These are phyloP conservation scores for Holcopasites calliopsidis DNA, from an alignment of 1,140 invertebrate genomes.

Conservation along the genomic window DNA sequence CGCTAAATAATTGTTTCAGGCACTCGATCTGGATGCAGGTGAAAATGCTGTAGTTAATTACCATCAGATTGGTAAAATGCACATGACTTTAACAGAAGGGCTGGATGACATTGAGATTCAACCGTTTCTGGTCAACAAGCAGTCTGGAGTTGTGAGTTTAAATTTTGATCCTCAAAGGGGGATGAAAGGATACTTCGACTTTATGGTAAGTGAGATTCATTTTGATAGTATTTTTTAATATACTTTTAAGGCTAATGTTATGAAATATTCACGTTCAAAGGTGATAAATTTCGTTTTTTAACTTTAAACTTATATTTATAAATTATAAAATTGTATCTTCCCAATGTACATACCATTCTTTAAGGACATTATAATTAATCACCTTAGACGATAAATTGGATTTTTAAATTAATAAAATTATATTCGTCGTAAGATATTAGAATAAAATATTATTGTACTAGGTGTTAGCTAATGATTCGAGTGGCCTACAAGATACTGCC, in stretches of 20 bases:
- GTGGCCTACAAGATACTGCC: constrained; percentile 88
- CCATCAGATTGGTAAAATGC: constrained; percentile 88
- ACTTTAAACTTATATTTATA: too few relatives aligned
- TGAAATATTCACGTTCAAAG: too few relatives aligned
- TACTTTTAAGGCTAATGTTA: too few relatives aligned
- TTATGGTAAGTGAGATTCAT: constrained; percentile 82
- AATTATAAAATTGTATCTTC: too few relatives aligned
- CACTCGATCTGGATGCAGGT: constrained; percentile 90
- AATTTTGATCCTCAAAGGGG: constrained; percentile 97
- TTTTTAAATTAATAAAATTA: background rate
- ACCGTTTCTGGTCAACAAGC: constrained; percentile 90
- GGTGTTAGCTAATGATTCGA: constrained; percentile 92
- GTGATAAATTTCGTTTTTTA: too few relatives aligned
- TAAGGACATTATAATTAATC: too few relatives aligned
- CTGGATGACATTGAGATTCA: constrained; percentile 88
- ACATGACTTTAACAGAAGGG: constrained; percentile 91
- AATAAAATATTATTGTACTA: constrained; percentile 72
- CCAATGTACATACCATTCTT: too few relatives aligned
- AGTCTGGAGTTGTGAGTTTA: constrained; percentile 90
- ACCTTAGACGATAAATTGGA: too few relatives aligned
- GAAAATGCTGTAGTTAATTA: constrained; percentile 89
- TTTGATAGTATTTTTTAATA: background rate
- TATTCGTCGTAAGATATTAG: too few relatives aligned
- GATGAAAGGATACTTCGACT: constrained; percentile 98
- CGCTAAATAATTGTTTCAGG: constrained; percentile 79